Evolutionary conservation across 2,797 vertebrate genomes (phyloP).

Genomic region (Lagocephalus sceleratus): DNA sequence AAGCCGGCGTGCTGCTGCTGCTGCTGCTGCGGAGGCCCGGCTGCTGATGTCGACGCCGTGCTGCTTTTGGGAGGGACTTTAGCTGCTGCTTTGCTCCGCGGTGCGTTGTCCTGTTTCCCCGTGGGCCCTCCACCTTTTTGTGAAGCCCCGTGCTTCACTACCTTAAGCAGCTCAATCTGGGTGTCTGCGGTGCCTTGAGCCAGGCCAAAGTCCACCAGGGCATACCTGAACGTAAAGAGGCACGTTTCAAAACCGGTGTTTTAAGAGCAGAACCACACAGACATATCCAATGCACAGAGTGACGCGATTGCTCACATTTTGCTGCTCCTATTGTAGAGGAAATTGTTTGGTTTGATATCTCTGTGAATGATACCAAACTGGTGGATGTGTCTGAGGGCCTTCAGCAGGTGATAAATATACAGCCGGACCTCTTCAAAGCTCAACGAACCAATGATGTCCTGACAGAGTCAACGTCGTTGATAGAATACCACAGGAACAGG

Average conservation of each 20-base stretch:
- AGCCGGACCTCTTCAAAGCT: slow-evolving; percentile 90
- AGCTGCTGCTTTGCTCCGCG: slow-evolving; percentile 64
- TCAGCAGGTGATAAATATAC: slow-evolving; percentile 93
- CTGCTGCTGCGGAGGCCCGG: slow-evolving; percentile 55
- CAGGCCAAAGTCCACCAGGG: slow-evolving; percentile 96
- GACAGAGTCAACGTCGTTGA: slow-evolving; percentile 23
- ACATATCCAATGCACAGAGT: neutral
- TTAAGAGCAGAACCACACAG: neutral
- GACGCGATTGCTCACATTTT: slow-evolving; percentile 79
- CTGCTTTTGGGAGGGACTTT: slow-evolving; percentile 27
- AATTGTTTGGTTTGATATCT: slow-evolving; percentile 85
- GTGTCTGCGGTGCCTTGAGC: slow-evolving; percentile 94
- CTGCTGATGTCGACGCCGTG: slow-evolving; percentile 50
- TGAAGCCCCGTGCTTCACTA: slow-evolving; percentile 74
- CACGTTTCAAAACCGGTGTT: neutral
- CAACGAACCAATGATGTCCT: slow-evolving; percentile 89
- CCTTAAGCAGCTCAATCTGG: slow-evolving; percentile 89
- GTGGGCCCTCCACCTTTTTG: slow-evolving; percentile 80
- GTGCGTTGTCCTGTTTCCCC: slow-evolving; percentile 65
- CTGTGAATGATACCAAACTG: slow-evolving; percentile 96
- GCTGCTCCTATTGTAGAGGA: slow-evolving; percentile 82
- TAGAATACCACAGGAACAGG: no score
- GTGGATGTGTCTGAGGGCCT: slow-evolving; percentile 90
- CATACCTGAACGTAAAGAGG: slow-evolving; percentile 75
- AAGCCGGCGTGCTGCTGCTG: no score